A percentile compares a stretch with the other conserved stretches of the same genome.
Evolutionary conservation across 2,888 invertebrate genomes (phyloP).

Genomic region (Rhamnusium bicolor): DNA sequence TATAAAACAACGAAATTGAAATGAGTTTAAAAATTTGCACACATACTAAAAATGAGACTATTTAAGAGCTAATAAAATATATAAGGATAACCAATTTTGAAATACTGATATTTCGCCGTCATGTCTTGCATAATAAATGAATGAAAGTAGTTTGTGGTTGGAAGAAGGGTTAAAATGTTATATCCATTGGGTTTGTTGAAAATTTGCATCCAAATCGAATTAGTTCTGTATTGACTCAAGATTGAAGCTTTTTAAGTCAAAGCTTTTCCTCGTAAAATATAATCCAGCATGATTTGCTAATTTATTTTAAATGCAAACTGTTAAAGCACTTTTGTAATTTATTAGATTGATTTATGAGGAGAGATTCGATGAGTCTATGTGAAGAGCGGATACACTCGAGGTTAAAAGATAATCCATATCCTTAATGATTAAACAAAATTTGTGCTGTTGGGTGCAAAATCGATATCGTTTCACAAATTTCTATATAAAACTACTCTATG

Average conservation of each 20-base stretch:
- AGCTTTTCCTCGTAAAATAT: slow-evolving; percentile 52
- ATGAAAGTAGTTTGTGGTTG: background rate
- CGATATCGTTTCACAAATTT: too few species aligned
- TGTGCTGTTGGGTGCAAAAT: too few species aligned
- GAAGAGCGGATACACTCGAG: slow-evolving; percentile 38
- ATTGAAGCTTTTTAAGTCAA: slow-evolving; percentile 42
- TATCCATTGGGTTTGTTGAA: slow-evolving; percentile 33
- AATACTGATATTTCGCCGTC: background rate
- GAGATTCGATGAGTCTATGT: slow-evolving; percentile 30
- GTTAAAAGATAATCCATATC: slow-evolving; percentile 26
- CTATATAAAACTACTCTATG: too few species aligned
- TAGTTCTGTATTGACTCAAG: slow-evolving; percentile 67
- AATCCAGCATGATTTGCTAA: slow-evolving; percentile 55
- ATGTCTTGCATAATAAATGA: background rate
- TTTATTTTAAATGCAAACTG: slow-evolving; percentile 50
- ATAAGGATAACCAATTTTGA: too few species aligned
- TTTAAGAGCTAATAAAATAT: too few species aligned
- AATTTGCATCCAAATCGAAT: slow-evolving; percentile 70
- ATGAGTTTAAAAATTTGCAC: too few species aligned
- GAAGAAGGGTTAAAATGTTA: background rate
- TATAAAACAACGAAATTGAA: too few species aligned
- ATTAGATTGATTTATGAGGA: slow-evolving; percentile 50
- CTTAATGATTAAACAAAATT: slow-evolving; percentile 35
- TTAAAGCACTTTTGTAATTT: slow-evolving; percentile 48
- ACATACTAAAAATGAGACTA: too few species aligned